phyloP scores from a whole-genome alignment of 2,113 vertebrate genomes.

The Actinemys pallida region DNA sequence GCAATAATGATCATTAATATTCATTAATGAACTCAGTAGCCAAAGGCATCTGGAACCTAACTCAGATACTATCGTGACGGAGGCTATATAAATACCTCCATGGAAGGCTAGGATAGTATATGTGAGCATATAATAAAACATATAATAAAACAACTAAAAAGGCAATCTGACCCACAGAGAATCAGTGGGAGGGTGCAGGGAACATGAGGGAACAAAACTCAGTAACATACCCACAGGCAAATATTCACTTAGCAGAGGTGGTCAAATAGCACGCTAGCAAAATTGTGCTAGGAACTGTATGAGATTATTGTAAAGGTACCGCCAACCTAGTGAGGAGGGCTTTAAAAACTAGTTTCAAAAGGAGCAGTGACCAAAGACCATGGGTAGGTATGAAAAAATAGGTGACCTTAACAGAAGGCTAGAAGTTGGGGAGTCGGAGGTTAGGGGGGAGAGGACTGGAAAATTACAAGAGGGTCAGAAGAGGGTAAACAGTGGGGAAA shows the following conservation, averaged over 20 bases:
- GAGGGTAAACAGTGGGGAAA: no score
- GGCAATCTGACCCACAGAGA: neutral
- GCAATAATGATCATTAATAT: neutral
- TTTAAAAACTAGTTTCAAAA: no score
- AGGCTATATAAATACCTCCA: neutral
- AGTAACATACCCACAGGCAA: neutral
- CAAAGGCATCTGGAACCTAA: neutral
- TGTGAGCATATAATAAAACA: neutral
- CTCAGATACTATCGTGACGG: neutral
- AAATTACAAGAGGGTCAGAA: neutral
- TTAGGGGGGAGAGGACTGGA: neutral
- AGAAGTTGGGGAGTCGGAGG: neutral
- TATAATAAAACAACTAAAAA: neutral
- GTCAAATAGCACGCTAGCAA: neutral
- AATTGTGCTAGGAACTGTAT: neutral
- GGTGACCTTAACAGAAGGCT: neutral
- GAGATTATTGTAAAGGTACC: neutral
- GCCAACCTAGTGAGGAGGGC: no score
- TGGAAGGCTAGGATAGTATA: neutral
- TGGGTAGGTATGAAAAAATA: no score
- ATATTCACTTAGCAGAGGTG: neutral
- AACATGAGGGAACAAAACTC: neutral
- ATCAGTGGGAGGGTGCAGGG: neutral
- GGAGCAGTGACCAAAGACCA: no score
- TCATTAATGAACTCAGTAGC: neutral